These are phyloP conservation scores for Lasius fuliginosus DNA, from an alignment of 2,888 invertebrate genomes.

Conservation along the genomic window DNA sequence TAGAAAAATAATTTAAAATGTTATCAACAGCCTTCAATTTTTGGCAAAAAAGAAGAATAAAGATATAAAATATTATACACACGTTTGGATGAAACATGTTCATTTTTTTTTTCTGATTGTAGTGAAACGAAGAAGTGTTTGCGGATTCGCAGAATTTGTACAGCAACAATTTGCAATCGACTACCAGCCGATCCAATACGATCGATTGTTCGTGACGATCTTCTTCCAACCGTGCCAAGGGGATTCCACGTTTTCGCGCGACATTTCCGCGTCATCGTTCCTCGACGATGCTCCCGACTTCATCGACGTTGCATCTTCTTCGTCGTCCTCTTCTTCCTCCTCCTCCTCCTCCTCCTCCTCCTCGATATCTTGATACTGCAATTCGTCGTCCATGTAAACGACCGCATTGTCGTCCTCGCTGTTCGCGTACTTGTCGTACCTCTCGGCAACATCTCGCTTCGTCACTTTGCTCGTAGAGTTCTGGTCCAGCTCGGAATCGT, in stretches of 20 bases:
- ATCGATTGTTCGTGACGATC: constrained; percentile 75
- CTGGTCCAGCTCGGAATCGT: neutral
- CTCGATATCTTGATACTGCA: constrained; percentile 84
- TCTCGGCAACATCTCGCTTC: constrained; percentile 79
- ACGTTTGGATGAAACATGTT: constrained; percentile 31
- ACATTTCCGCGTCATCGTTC: constrained; percentile 20
- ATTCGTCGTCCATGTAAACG: constrained; percentile 83
- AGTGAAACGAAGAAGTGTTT: constrained; percentile 9
- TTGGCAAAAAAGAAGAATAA: constrained; percentile 66
- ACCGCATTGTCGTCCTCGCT: constrained; percentile 82
- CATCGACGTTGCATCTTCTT: neutral
- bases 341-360: constrained; percentile 80
- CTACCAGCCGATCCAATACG: constrained; percentile 82
- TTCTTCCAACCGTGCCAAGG: constrained; percentile 84
- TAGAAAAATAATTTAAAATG: constrained; percentile 72
- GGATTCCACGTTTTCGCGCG: constrained; percentile 74
- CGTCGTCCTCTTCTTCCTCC: constrained; percentile 9
- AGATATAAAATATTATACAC: constrained; percentile 47
- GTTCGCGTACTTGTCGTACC: constrained; percentile 81
- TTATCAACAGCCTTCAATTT: constrained; percentile 72
- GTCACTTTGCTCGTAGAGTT: constrained; percentile 55
- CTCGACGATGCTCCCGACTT: constrained; percentile 28
- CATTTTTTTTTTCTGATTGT: constrained; percentile 28
- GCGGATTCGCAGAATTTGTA: constrained; percentile 12
- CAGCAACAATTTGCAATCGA: neutral